A percentile compares a stretch with the other conserved stretches of the same genome.
phyloP scores from a whole-genome alignment of 37 sponge, comb jelly and placozoan genomes.

The Aphrocallistes beatrix region DNA sequence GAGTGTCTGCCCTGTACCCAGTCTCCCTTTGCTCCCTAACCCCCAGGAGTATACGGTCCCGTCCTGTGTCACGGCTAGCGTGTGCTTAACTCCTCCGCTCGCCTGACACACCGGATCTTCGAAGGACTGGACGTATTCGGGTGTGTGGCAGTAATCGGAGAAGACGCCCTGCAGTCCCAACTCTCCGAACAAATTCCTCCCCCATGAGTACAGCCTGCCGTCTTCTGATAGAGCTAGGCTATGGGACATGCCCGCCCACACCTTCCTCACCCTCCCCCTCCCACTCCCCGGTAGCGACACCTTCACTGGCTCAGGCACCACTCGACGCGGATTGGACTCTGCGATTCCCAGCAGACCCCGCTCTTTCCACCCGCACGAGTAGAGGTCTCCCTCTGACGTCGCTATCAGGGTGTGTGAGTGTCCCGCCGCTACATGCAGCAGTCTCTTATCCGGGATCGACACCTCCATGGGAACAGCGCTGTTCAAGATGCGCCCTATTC shows the following conservation, averaged over 20 bases:
- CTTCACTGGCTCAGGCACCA: neutral
- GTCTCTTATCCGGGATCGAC: neutral
- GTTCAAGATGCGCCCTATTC: neutral
- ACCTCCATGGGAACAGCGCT: neutral
- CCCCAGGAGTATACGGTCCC: neutral
- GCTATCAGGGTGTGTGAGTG: neutral
- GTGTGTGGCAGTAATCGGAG: neutral
- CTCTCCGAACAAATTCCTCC: neutral
- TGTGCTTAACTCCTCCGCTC: neutral
- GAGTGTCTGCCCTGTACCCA: neutral
- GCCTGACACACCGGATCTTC: neutral
- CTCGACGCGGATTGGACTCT: neutral
- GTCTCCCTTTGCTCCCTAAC: neutral
- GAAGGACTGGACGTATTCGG: neutral
- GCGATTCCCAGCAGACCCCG: neutral
- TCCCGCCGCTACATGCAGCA: neutral
- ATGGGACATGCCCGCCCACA: conserved; percentile 8
- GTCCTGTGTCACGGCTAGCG: neutral
- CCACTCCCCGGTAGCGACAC: neutral
- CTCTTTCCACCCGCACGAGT: conserved; percentile 1
- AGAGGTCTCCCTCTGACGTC: neutral
- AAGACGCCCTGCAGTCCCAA: neutral
- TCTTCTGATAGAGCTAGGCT: neutral
- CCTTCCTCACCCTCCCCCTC: neutral
- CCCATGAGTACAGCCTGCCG: neutral